Conservation (phyloP, 2,797 vertebrate genomes). For the Pelobates cultripes region DNA sequence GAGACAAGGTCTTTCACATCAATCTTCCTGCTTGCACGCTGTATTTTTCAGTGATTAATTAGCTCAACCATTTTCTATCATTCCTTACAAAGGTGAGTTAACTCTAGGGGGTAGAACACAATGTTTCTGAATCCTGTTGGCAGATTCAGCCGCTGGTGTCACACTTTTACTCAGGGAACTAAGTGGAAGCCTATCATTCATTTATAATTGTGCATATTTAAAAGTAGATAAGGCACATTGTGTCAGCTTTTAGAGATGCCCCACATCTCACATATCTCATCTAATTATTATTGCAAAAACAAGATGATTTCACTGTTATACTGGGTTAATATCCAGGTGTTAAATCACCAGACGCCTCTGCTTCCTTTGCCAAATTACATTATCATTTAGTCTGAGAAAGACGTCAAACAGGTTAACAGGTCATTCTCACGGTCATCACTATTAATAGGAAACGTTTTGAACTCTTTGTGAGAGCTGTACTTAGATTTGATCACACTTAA, state of each 20-base stretch:
- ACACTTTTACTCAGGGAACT: no score
- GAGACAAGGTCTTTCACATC: conserved; percentile 16
- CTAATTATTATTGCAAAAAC: neutral
- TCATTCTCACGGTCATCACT: neutral
- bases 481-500: no score
- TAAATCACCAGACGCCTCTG: neutral
- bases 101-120: neutral
- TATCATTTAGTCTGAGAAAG: no score
- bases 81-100: neutral
- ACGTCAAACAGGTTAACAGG: neutral
- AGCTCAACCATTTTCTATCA: neutral
- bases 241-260: neutral
- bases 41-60: conserved; percentile 29
- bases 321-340: neutral
- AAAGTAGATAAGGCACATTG: neutral
- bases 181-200: neutral
- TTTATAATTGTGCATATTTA: conserved; percentile 1
- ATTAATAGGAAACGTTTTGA: neutral
- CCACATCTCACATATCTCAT: neutral
- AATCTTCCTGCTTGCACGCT: neutral
- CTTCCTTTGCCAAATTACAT: no score
- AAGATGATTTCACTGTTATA: conserved; percentile 4
- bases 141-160: neutral
- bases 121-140: neutral
- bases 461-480: no score